Base-by-base conservation (phyloP, 2,113 vertebrate genomes). In the Aphyosemion australe region DNA sequence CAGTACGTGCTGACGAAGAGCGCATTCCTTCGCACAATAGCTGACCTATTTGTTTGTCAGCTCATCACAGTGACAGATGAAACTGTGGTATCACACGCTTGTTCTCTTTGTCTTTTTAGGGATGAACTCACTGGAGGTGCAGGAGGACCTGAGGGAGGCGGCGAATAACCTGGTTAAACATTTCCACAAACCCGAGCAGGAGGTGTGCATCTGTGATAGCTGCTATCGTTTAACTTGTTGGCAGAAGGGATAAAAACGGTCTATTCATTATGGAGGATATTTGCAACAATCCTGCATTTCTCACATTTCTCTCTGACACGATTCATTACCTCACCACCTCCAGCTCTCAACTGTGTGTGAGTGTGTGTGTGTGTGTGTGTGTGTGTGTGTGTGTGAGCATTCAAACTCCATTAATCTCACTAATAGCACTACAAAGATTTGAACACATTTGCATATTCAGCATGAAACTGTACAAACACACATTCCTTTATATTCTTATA, bases 131-230 rank as follows among this genome's bases (percentile, higher is more conserved):
- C 94, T 92, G 19, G 96, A 99, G 87, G 96, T 98, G 32, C 97
- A 99, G 72, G 97, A 99, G 87, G 96, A 95, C 70, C 94, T 98
- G 0, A 95, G 97, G 65, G 97, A 99, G 88, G 95, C 96, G 0
- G 95, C 97, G 43, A 99, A 98, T 86, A 99, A 95, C 84, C 97
- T 98, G 32, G 95, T 99, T 37, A 99, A 99, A 72, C 96, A 99
- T 82, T 99, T 98, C 59, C 97, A 99, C 88, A 99, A 99, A 82
- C 95, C 95, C 13, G 97, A 99, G 68, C 98, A 98, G 88, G 97
- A 99, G 97, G 97, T 99, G 92, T 34, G 86, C 82, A 39, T 18
- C 2, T 60, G 21, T 34, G 26, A 39, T 6, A 41, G 19, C 19
- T 12, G 41, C 15, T 41, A 7, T 37, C 6, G 6, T 37, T 26